Base-by-base conservation (phyloP, 2,888 invertebrate genomes). In the Sinotaia quadrata region DNA sequence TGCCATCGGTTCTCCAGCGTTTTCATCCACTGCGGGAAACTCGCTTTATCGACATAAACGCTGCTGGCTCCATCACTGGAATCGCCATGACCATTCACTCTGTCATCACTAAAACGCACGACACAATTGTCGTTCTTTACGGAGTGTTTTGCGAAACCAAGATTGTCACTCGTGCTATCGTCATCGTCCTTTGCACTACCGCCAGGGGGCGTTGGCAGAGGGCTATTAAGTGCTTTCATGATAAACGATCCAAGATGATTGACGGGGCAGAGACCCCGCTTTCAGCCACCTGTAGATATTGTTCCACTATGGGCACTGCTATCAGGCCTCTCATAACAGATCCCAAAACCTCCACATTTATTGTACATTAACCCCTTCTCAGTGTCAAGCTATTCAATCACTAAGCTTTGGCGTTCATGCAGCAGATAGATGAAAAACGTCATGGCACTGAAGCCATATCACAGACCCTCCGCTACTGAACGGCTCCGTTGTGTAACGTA, bases 11-110 rank as follows among this genome's bases (percentile, higher is more conserved):
- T 81, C 65, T 81, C 82, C 37, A 83, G 58, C 5, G 78, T 77
- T 54, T 79, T 73, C 83, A 83, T 82, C 83, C 83, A 83, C 67
- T 79, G 78, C 18, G 82, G 82, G 58, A 75, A 75, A 1, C 65
- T 41, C 8, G 65, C 47, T 31, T 52, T 60, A 21, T 57, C 34
- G n/a, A 27, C 31, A 31, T 0, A 3, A 10, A 24, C 1, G 15
- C 31, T 29, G 31, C n/a, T 18, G 27, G 8, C 29, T 4, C 5
- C 54, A 21, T 29, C 29, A 27, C n/a, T 2, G 24, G 27, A 1
- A 2, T 4, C 54, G 8, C 27, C 31, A 24, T 18, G 18, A 29
- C 54, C 54, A 24, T 8, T 18, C 24, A 24, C 27, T 24, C 54
- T 54, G 29, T 54, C 54, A 10, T 27, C 21, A 8, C 21, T 24